Conservation (phyloP, 2,888 invertebrate species). For the Diadromus collaris region DNA sequence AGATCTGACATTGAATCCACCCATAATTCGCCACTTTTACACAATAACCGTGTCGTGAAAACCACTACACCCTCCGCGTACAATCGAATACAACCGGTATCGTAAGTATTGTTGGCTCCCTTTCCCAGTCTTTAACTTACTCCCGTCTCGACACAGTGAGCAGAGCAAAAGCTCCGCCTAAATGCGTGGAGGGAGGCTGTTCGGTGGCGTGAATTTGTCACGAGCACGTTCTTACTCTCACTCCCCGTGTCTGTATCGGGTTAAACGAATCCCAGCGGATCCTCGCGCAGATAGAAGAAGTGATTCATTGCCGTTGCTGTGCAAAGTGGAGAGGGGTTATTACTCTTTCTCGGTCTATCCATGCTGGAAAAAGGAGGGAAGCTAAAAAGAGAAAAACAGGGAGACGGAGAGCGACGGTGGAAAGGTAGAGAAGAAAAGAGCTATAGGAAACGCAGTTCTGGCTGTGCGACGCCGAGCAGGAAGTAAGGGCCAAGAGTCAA, state of each 20-base stretch:
- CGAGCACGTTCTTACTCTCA: conserved; percentile 39
- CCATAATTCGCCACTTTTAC: background rate
- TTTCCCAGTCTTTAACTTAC: conserved; percentile 9
- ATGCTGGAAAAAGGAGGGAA: conserved; percentile 24
- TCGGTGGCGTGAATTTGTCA: conserved; percentile 61
- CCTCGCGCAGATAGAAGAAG: conserved; percentile 58
- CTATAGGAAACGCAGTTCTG: conserved; percentile 9
- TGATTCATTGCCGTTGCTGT: conserved; percentile 63
- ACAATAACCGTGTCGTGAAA: background rate
- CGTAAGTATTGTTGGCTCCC: background rate
- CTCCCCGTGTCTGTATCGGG: conserved; percentile 50
- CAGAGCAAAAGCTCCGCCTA: background rate
- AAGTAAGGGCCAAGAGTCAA: conserved; percentile 67
- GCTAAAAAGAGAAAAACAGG: conserved; percentile 5
- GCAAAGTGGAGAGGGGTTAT: conserved; percentile 43
- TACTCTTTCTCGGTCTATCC: conserved; percentile 35
- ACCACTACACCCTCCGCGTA: background rate
- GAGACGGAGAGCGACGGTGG: conserved; percentile 16
- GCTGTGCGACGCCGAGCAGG: conserved; percentile 51
- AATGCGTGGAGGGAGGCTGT: conserved; percentile 39
- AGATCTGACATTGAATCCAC: background rate
- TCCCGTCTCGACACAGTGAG: background rate
- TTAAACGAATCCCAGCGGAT: conserved; percentile 66
- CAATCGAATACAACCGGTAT: background rate
- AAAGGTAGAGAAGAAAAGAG: conserved; percentile 31